Evolutionary conservation across 1,140 invertebrate genomes (phyloP).

Genomic region (Drosophila tsacasi): DNA sequence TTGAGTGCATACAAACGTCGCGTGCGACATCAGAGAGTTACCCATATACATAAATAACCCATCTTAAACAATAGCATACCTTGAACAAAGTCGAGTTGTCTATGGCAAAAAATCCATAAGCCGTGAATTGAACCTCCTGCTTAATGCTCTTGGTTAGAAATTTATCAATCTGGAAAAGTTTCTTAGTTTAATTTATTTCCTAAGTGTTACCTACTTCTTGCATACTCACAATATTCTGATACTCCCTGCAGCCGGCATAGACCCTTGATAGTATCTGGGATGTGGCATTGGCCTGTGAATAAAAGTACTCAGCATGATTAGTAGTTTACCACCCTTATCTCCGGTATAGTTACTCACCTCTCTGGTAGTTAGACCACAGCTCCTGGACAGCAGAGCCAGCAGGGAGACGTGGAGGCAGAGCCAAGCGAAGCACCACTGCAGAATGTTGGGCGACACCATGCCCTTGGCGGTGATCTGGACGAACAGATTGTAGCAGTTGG

Average conservation of each 20-base stretch:
- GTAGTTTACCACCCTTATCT: not conserved
- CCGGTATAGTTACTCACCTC: slow-evolving; percentile 51
- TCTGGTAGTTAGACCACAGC: slow-evolving; percentile 70
- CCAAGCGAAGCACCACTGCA: slow-evolving; percentile 76
- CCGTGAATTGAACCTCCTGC: slow-evolving; percentile 82
- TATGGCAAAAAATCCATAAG: slow-evolving; percentile 83
- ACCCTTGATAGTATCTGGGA: slow-evolving; percentile 76
- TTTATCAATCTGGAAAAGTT: slow-evolving; percentile 72
- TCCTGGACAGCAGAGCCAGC: slow-evolving; percentile 64
- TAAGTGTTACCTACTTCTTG: not conserved
- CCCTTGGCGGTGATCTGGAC: slow-evolving; percentile 78
- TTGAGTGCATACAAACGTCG: too few species aligned
- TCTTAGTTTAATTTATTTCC: not conserved
- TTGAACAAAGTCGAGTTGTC: slow-evolving; percentile 83
- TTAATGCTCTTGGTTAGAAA: slow-evolving; percentile 84
- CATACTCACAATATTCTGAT: slow-evolving; percentile 76
- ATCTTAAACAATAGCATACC: slow-evolving; percentile 27
- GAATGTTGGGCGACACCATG: slow-evolving; percentile 60
- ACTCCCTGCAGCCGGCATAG: slow-evolving; percentile 76
- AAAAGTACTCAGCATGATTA: slow-evolving; percentile 24
- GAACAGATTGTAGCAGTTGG: slow-evolving; percentile 81
- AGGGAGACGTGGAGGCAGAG: slow-evolving; percentile 68
- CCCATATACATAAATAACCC: not conserved
- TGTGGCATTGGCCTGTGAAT: slow-evolving; percentile 73
- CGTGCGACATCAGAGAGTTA: too few species aligned